phyloP scores from a whole-genome alignment of 1,140 invertebrate species.

The Prorops nasuta region DNA sequence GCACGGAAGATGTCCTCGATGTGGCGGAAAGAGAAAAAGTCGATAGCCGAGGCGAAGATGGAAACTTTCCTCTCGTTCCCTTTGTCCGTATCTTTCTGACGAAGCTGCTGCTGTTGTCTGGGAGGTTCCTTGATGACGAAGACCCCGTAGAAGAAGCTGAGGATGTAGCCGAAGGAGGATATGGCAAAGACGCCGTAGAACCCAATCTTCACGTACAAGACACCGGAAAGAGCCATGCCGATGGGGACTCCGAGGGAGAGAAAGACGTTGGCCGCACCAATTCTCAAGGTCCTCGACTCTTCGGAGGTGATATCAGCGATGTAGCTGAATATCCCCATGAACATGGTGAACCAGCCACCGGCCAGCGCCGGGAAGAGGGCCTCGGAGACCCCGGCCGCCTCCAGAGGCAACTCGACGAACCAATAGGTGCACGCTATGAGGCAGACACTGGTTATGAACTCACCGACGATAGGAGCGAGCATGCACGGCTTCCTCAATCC shows the following conservation, averaged over 20 bases:
- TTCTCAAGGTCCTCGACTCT: constrained; percentile 75
- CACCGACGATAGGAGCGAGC: constrained; percentile 77
- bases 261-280: constrained; percentile 81
- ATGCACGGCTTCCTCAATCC: constrained; percentile 81
- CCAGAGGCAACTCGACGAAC: constrained; percentile 74
- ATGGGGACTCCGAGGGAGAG: constrained; percentile 78
- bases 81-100: constrained; percentile 20
- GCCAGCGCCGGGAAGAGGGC: constrained; percentile 76
- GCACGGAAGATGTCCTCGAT: constrained; percentile 73
- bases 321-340: constrained; percentile 88
- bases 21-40: constrained; percentile 74
- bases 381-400: constrained; percentile 72
- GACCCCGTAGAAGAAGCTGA: constrained; percentile 71
- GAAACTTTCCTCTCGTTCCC: constrained; percentile 20
- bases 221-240: constrained; percentile 73
- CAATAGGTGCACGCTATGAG: constrained; percentile 78
- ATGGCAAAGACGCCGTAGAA: constrained; percentile 78
- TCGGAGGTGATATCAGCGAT: constrained; percentile 81
- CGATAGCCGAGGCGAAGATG: constrained; percentile 50
- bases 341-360: constrained; percentile 84
- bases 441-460: constrained; percentile 73
- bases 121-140: constrained; percentile 63
- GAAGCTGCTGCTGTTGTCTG: constrained; percentile 46
- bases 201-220: constrained; percentile 68
- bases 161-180: constrained; percentile 69